These are phyloP conservation scores for Lepisosteus oculatus DNA, from an alignment of 2,113 vertebrate genomes.

Conservation along the genomic window DNA sequence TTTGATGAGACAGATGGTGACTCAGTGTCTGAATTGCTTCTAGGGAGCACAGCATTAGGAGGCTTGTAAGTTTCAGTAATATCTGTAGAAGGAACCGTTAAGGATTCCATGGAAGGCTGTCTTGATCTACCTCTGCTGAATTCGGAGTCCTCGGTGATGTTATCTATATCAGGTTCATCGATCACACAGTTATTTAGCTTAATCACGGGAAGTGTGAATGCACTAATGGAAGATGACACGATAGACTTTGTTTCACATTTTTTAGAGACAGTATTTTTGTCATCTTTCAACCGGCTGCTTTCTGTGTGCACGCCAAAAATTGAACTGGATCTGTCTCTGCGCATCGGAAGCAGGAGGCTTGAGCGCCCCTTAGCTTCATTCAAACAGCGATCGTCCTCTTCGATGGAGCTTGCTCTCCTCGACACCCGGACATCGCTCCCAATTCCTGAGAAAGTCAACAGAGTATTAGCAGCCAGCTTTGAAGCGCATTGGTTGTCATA, in stretches of 20 bases:
- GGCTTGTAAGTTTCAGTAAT: conserved; percentile 76
- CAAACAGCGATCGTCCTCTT: conserved; percentile 77
- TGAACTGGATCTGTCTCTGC: conserved; percentile 67
- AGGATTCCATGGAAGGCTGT: conserved; percentile 81
- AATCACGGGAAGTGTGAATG: conserved; percentile 94
- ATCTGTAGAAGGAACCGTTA: conserved; percentile 73
- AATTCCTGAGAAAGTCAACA: conserved; percentile 71
- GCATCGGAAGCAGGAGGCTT: conserved; percentile 75
- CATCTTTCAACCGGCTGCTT: conserved; percentile 61
- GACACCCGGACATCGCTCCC: conserved; percentile 43
- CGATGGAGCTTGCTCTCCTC: conserved; percentile 65
- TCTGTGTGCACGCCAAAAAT: conserved; percentile 71
- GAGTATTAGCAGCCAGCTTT: conserved; percentile 70
- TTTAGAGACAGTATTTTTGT: conserved; percentile 60
- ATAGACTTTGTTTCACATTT: conserved; percentile 92
- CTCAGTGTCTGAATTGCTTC: conserved; percentile 77
- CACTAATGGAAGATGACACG: conserved; percentile 92
- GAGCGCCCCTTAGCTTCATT: conserved; percentile 62
- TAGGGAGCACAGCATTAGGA: conserved; percentile 46
- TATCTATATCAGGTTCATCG: conserved; percentile 90
- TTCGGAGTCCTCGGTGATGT: conserved; percentile 84
- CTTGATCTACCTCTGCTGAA: conserved; percentile 53
- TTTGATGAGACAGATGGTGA: conserved; percentile 63
- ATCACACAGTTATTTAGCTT: conserved; percentile 99
- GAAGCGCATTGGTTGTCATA: conserved; percentile 66